phyloP scores from a whole-genome alignment of 2,113 vertebrate species.

The Crypturellus undulatus region DNA sequence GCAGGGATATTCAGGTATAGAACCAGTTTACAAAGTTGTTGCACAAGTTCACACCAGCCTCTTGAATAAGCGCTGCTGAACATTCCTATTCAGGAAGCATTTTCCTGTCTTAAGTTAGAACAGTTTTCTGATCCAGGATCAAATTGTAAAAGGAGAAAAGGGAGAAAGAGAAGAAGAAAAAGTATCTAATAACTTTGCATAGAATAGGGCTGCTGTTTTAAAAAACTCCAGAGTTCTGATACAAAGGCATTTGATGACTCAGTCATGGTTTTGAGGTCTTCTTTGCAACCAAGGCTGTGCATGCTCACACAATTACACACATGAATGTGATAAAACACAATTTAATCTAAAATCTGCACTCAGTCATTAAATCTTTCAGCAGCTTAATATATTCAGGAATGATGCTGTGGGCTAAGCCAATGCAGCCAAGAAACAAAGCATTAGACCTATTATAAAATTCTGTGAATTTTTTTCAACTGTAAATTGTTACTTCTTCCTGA shows the following conservation, averaged over 20 bases:
- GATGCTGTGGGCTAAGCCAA: slow-evolving; percentile 47
- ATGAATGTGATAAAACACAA: slow-evolving; percentile 47
- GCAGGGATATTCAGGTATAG: neutral
- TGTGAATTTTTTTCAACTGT: neutral
- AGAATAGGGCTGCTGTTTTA: neutral
- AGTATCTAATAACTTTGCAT: neutral
- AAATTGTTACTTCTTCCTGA: neutral
- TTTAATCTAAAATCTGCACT: slow-evolving; percentile 69
- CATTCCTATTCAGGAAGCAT: neutral
- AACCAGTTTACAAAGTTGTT: neutral
- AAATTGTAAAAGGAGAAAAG: neutral
- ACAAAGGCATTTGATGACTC: slow-evolving; percentile 35
- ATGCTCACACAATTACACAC: slow-evolving; percentile 47
- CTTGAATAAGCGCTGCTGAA: neutral
- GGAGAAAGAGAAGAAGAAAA: neutral
- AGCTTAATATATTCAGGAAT: slow-evolving; percentile 71
- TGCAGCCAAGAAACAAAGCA: slow-evolving; percentile 34
- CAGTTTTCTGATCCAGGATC: neutral
- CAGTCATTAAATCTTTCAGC: slow-evolving; percentile 63
- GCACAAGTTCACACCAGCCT: slow-evolving; percentile 2
- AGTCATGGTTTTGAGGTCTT: slow-evolving; percentile 18
- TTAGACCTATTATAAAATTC: slow-evolving; percentile 58
- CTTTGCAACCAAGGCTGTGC: neutral
- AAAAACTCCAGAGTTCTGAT: neutral
- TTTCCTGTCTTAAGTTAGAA: neutral